Percentiles rank a stretch among this genome's conserved stretches.
phyloP scores from a whole-genome alignment of 2,888 invertebrate genomes.

The Drosophila longiperda region DNA sequence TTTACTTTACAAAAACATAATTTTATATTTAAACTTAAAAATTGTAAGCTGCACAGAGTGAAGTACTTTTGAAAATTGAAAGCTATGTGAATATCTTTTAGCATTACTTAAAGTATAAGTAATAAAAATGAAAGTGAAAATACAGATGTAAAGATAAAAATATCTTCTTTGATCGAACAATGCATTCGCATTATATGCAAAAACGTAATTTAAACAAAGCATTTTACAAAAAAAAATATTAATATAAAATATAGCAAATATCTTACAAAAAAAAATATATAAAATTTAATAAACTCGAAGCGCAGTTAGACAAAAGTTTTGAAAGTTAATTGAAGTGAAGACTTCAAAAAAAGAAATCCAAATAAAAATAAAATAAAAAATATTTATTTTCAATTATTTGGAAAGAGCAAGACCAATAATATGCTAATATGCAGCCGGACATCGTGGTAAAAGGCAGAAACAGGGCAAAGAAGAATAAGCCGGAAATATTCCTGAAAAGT shows the following conservation, averaged over 20 bases:
- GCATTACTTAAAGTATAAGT: no score
- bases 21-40: not conserved
- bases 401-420: not conserved
- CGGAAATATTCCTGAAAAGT: not conserved
- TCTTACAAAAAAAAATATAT: not conserved
- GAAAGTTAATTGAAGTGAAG: not conserved
- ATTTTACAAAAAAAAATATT: not conserved
- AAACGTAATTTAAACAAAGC: not conserved
- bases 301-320: constrained; percentile 8
- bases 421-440: constrained; percentile 15
- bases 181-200: not conserved
- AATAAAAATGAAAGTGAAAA: not conserved
- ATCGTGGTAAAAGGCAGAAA: not conserved
- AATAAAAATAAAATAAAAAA: not conserved
- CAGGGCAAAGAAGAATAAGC: not conserved
- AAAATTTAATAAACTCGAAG: not conserved
- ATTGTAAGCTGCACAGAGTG: not conserved
- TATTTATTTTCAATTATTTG: not conserved
- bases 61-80: not conserved
- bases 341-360: not conserved
- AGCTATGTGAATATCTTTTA: no score
- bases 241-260: not conserved
- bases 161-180: not conserved
- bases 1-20: not conserved
- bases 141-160: not conserved